Base-by-base conservation (phyloP, 2,113 vertebrate genomes). In the Mungos mungo region DNA sequence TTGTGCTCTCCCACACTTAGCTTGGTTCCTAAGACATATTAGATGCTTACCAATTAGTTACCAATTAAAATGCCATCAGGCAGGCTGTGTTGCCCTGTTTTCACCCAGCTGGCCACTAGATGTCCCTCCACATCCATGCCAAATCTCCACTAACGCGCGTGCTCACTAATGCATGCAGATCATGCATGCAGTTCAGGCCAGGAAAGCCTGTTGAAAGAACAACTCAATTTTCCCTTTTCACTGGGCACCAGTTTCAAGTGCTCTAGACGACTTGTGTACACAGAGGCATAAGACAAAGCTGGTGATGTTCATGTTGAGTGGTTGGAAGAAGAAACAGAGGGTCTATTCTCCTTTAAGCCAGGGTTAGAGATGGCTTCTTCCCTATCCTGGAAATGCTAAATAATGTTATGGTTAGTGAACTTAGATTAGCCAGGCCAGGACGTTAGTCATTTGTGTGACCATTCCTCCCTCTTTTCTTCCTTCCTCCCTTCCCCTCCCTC, bases 91-190 rank as follows among this genome's bases (percentile, higher is more conserved):
- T 25, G 25, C 3, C 5, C 21, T 87, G 79, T 74, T 93, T 89
- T 98, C 71, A 9, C 96, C 11, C 14, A 65, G 13, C 5, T 89
- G 86, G 95, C 96, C 99, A 95, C 98, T 98, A 99, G 99, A 96
- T 98, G 99, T 95, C 99, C 95, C 98, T 97, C 33, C 7, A 0
- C 6, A 63, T 38, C 98, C 95, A 35, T 3, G 47, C 5, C 31
- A 87, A 35, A 14, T 4, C 33, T 3, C 27, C 7, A 0, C 33
- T 12, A 35, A 27, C 11, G 8, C 0, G 29, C 11, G 27, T 7
- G 1, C 54, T 66, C 9, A 1, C 12, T 47, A 23, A 33, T 0
- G 5, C 65, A 0, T 5, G 57, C 16, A 19, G 29, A 45, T 16
- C 1, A 41, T 6, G 47, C 35, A 0, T 7, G 69, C 41, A 29